Evolutionary conservation across 1,140 invertebrate genomes (phyloP), one percentile per base, ranked within the genome.

Genomic region (Leptinotarsa lineolata): DNA sequence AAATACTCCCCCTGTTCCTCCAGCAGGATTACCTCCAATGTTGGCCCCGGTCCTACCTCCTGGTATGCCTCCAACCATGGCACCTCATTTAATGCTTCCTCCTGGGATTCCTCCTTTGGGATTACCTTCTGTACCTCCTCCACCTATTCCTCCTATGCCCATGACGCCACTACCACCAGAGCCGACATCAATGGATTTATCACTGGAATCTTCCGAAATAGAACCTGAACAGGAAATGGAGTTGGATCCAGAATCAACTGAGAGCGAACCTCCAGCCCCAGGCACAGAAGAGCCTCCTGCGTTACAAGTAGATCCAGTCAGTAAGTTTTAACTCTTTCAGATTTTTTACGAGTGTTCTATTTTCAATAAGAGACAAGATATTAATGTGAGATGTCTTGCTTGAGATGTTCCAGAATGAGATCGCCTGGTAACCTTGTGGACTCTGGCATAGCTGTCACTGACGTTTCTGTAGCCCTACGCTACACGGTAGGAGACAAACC

Each of bases 321-420:
- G 82, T 83, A 80, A 81, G 83, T 82, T 58, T 77, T 45, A 63
- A 71, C 59, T 78, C 46, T 24, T 67, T 61, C 11, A 20, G 39
- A 44, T 48, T 16, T 75, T 72, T 77, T 69, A 70, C 76, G 77
- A 61, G 48, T 54, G 76, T 79, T 67, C 76, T 74, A 67, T 59
- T 77, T 72, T 78, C 74, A 74, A 72, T 73, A 45, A 69, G 77
- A 68, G 77, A 74, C 75, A 70, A 76, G 72, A 79, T 79, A 82
- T 80, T 82, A 83, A 83, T 83, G 78, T 81, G 79, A 78, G 80
- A 79, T 82, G 78, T 82, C 82, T 77, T 84, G 82, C 82, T 84
- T 84, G 82, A 83, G 83, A 83, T 84, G 83, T 84, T 84, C 79
- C 83, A 84, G 83, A 84, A 81, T 79, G 78, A 81, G 78, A 79